Base-by-base conservation (phyloP, 2,888 invertebrate genomes). In the Helleia helle region DNA sequence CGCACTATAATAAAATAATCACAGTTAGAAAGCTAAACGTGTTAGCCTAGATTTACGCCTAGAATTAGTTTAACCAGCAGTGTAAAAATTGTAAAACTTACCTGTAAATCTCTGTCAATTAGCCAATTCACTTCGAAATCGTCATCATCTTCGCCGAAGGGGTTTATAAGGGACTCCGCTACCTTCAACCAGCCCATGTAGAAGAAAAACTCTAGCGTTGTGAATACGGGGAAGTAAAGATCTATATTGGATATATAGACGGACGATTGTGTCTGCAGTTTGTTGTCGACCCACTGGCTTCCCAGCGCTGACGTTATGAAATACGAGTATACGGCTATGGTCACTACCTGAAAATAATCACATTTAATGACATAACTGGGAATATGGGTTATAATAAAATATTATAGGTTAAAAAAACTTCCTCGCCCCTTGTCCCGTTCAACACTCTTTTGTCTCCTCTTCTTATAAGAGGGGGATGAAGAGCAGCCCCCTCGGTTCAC, bases 81-180 rank as follows among this genome's bases (percentile, higher is more conserved):
- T n/a, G n/a, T n/a, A n/a, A n/a, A n/a, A n/a, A n/a, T n/a, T n/a
- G n/a, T n/a, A 18, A 18, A 18, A 59, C 62, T 65, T 65, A 93
- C 93, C 87, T 93, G 92, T 45, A 94, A 81, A 79, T 94, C 95
- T 56, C 96, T 88, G 71, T 97, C 96, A 39, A 97, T 92, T 77
- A 96, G 89, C 95, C 96, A 96, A 66, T 95, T 96, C 5, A 93
- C 92, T 87, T 95, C 95, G 60, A 95, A 95, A 58, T 95, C 95
- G 59, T 95, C 95, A 60, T 95, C 95, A 56, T 95, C 95, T 63
- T 95, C 95, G 1, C 95, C 95, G 58, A 95, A 95, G 0, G 95
- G 95, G 76, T 97, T 97, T 48, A 96, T 94, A 40, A 96, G 76
- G 0, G 94, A 91, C 74, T 96, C 96, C 13, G 96, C 96, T 57